Evolutionary conservation across 1,140 invertebrate genomes (phyloP), one percentile per base, ranked within the genome.

Genomic region (Elymnias hypermnestra): DNA sequence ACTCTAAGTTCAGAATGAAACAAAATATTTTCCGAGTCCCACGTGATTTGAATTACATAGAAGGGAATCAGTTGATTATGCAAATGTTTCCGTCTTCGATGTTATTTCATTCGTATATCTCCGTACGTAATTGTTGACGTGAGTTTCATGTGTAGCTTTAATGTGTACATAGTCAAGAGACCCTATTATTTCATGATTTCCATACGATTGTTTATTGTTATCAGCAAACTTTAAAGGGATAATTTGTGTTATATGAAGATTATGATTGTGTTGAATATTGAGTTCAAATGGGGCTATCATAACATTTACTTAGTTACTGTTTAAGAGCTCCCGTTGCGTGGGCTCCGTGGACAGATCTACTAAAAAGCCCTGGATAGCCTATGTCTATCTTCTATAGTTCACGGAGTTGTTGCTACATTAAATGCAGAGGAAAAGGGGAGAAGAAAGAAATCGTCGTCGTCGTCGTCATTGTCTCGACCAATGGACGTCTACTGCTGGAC

Each of bases 1-100:
- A n/a, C n/a, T n/a, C n/a, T n/a, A n/a, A n/a, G 42, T 55, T 64
- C 26, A 36, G 42, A 61, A 61, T 55, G 51, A 45, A 43, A 49
- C 58, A 53, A 33, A 57, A 64, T 61, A 64, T 61, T 57, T 57
- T 55, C 47, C 13, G 44, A 48, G 26, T 31, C 13, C 13, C 23
- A 57, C 54, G 49, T 57, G 59, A 44, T 22, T 38, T 2, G 41
- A 45, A 43, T 43, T 13, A 53, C 33, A 35, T 42, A n/a, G 33
- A 50, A 41, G 49, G 37, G 37, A 47, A 54, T 37, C 21, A 19
- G 37, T 38, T 38, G 45, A 60, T 60, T 60, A 43, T 53, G 53
- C 47, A 39, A 60, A 60, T 56, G 53, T 56, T 50, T 23, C 31
- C 28, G 21, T 50, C 31, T 52, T 50, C 52, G 50, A 55, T 49